Percentiles rank a stretch among this genome's conserved stretches.
Evolutionary conservation across 30 jellyfish, hydroid and myxozoan species (phyloP).

Genomic region (Aurelia aurita complex sp. Pacific): DNA sequence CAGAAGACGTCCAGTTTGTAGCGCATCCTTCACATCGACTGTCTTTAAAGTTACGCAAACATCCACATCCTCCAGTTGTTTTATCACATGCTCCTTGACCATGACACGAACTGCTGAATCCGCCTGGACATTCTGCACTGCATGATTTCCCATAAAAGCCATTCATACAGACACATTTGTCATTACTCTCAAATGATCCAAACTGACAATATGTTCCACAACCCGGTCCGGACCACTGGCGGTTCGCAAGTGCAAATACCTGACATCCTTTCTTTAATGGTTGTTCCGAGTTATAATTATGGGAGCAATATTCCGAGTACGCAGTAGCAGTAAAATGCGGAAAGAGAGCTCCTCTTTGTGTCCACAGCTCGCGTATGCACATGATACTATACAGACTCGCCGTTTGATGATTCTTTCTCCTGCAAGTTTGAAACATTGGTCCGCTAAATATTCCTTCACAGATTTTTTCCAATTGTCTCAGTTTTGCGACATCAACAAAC

Average conservation of each 20-base stretch:
- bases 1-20: slow-evolving; percentile 49
- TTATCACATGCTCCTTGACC: slow-evolving; percentile 52
- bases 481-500: not conserved
- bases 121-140: slow-evolving; percentile 50
- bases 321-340: slow-evolving; percentile 31
- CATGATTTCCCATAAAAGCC: slow-evolving; percentile 52
- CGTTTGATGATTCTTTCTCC: not conserved
- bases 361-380: slow-evolving; percentile 59
- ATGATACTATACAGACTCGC: not conserved
- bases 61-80: slow-evolving; percentile 40
- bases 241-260: not conserved
- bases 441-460: slow-evolving; percentile 5
- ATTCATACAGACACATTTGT: slow-evolving; percentile 27
- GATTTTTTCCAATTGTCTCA: slow-evolving; percentile 3
- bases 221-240: slow-evolving; percentile 56
- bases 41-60: slow-evolving; percentile 21
- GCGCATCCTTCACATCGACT: slow-evolving; percentile 39
- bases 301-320: slow-evolving; percentile 9
- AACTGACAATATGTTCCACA: slow-evolving; percentile 25
- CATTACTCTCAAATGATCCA: slow-evolving; percentile 32
- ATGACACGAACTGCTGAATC: slow-evolving; percentile 37
- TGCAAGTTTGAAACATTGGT: slow-evolving; percentile 9
- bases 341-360: not conserved
- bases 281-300: not conserved
- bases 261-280: slow-evolving; percentile 9